Conservation (phyloP, 2,113 vertebrate genomes). For the Syrrhaptes paradoxus region DNA sequence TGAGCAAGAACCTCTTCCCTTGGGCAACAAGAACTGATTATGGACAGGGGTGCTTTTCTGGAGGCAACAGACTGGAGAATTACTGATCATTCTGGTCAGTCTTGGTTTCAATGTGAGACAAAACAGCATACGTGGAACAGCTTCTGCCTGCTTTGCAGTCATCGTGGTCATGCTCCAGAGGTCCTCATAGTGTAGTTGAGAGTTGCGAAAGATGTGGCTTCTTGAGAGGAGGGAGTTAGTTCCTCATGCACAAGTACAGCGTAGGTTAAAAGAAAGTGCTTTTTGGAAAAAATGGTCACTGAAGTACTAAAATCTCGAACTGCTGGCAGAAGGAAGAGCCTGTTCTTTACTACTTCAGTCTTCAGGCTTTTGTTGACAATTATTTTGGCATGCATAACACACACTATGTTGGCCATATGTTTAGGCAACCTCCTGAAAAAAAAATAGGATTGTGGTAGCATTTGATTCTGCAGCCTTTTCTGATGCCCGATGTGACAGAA, state of each 20-base stretch:
- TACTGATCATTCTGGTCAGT: background rate
- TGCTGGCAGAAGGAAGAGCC: background rate
- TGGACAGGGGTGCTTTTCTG: background rate
- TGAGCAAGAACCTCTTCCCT: background rate
- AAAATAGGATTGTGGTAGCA: background rate
- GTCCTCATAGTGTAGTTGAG: background rate
- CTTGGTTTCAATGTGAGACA: background rate
- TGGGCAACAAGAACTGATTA: background rate
- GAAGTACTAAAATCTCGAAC: background rate
- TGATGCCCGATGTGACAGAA: background rate
- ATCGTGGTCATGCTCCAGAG: background rate
- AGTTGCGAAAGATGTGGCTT: background rate
- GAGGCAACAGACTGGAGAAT: background rate
- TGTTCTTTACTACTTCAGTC: background rate
- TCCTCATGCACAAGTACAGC: background rate
- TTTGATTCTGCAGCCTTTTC: background rate
- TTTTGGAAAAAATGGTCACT: background rate
- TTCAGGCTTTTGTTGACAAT: background rate
- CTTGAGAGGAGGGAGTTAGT: background rate
- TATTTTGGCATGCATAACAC: background rate
- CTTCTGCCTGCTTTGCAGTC: background rate
- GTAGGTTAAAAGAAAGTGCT: background rate
- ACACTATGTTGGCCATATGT: background rate
- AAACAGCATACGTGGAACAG: background rate
- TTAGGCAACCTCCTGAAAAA: background rate